Base-by-base conservation (phyloP, 2,113 vertebrate species). In the Amphilophus citrinellus region DNA sequence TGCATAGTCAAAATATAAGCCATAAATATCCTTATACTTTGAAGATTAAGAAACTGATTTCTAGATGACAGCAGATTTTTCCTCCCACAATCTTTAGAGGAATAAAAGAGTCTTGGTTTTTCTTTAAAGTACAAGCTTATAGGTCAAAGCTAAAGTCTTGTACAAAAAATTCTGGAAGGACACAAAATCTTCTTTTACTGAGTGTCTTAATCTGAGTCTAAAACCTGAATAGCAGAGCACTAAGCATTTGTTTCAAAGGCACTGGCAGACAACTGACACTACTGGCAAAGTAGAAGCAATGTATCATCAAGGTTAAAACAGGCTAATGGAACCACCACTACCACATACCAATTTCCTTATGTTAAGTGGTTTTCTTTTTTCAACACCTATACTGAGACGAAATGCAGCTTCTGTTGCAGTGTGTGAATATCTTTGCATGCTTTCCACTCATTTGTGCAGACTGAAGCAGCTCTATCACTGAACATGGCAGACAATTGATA, bases 401-500 rank as follows among this genome's bases (percentile, higher is more conserved):
- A 68, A 68, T 47, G 15, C 22, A 18, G 42, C 37, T 65, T 42
- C 3, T 0, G n/a, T 42, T 22, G 39, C 6, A 6, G 10, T 10
- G 9, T 42, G 39, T 10, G 39, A 42, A 42, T 42, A 42, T 42
- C 10, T 10, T 42, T 42, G 9, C 8, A 6, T 10, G 39, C 3
- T 42, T 10, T 42, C 35, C 20, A 65, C 20, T 63, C 37, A 63
- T 63, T 63, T 66, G 22, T 44, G 24, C 39, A 71, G 15, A n/a
- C 30, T 7, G 1, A 1, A 27, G 9, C 18, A 20, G 61, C 4
- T 17, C 20, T 24, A 30, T 62, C 8, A 2, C 35, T 79, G 3
- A 95, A 95, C 90, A 96, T 96, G 96, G 96, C 94, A 94, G 96
- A 93, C 73, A 22, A 22, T 22, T 22, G 22, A 22, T 22, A 22